Evolutionary conservation across 2,797 vertebrate genomes (phyloP).

Genomic region (Caiman crocodilus): DNA sequence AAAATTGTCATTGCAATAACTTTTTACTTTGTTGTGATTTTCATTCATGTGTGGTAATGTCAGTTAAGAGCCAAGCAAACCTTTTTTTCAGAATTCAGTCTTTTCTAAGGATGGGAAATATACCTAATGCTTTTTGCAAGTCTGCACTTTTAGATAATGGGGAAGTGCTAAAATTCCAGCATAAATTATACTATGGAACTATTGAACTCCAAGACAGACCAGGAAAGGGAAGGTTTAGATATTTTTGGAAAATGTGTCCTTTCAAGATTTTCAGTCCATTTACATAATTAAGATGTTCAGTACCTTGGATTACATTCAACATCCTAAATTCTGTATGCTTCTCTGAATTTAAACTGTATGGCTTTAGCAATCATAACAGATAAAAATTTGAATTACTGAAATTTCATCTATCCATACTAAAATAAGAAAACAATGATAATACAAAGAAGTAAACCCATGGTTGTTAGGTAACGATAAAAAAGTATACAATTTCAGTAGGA

Average conservation of each 20-base stretch:
- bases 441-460: not conserved
- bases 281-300: not conserved
- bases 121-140: rapidly evolving
- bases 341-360: not conserved
- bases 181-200: not conserved
- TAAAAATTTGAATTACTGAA: not conserved
- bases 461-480: not conserved
- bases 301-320: not conserved
- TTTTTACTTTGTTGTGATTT: not conserved
- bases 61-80: not conserved
- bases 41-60: not conserved
- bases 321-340: not conserved
- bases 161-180: not conserved
- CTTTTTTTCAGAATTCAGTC: not conserved
- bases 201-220: not conserved
- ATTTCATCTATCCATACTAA: not conserved
- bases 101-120: conserved; percentile 1
- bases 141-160: not conserved
- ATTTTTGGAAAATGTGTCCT: not conserved
- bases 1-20: not conserved
- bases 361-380: not conserved
- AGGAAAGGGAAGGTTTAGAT: not conserved
- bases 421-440: not conserved
- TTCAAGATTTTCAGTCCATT: not conserved
- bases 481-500: not conserved